Percentiles rank a stretch among this genome's conserved stretches.
phyloP scores from a whole-genome alignment of 2,888 invertebrate genomes.

The Agonopterix heracliana region DNA sequence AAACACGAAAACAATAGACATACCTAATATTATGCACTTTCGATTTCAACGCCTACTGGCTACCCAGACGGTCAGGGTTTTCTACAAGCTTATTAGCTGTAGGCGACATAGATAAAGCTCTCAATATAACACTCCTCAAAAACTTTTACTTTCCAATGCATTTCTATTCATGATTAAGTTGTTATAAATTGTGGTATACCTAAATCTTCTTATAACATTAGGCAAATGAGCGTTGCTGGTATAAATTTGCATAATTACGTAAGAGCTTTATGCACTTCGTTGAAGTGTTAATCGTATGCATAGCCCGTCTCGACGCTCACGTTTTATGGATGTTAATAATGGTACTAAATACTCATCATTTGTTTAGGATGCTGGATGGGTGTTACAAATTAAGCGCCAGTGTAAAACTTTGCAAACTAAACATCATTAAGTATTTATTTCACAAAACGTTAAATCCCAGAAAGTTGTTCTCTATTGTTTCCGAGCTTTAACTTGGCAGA shows the following conservation, averaged over 20 bases:
- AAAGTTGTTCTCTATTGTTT: neutral
- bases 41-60: conserved; percentile 37
- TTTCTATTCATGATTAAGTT: neutral
- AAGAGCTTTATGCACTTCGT: conserved; percentile 47
- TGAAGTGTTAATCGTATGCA: conserved; percentile 47
- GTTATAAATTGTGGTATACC: neutral
- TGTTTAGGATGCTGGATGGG: neutral
- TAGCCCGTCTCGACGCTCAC: conserved; percentile 36
- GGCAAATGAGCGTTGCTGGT: conserved; percentile 39
- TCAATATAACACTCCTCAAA: no score
- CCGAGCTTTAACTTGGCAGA: conserved; percentile 1
- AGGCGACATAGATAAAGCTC: conserved; percentile 1
- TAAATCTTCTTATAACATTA: conserved; percentile 32
- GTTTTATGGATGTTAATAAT: conserved; percentile 37
- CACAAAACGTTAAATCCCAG: neutral
- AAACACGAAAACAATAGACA: conserved; percentile 26
- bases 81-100: conserved; percentile 1
- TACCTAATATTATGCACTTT: conserved; percentile 31
- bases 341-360: conserved; percentile 10
- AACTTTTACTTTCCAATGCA: conserved; percentile 37
- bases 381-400: neutral
- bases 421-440: neutral
- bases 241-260: conserved; percentile 54
- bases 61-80: conserved; percentile 5
- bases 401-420: neutral